phyloP scores from a whole-genome alignment of 2,797 vertebrate species.

The Helicolenus hilgendorfi region DNA sequence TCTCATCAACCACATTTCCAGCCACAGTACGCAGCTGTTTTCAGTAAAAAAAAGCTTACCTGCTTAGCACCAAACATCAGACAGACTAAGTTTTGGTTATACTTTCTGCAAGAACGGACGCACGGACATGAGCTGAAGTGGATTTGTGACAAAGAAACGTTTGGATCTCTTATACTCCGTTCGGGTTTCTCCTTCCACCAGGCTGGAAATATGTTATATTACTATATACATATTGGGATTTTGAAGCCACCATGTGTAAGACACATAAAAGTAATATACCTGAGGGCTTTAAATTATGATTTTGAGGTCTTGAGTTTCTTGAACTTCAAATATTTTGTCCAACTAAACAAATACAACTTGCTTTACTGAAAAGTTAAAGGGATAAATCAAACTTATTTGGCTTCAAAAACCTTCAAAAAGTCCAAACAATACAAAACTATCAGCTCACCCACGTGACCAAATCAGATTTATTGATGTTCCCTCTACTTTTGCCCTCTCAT shows the following conservation, averaged over 20 bases:
- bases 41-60: not conserved
- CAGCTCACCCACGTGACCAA: conserved; percentile 1
- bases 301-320: no score
- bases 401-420: not conserved
- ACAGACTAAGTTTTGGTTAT: not conserved
- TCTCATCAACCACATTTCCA: not conserved
- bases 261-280: not conserved
- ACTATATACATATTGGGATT: no score
- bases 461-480: conserved; percentile 36
- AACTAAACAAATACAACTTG: no score
- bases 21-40: not conserved
- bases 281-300: no score
- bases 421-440: not conserved
- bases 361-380: not conserved
- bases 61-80: not conserved
- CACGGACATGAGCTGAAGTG: no score
- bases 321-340: no score
- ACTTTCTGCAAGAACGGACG: no score
- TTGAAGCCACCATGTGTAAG: not conserved
- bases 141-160: no score
- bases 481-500: not conserved
- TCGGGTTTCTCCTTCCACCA: no score
- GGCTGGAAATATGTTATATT: no score
- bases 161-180: no score
- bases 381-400: not conserved